Conservation (phyloP, 1,140 invertebrate genomes). For the Orchesella cincta region DNA sequence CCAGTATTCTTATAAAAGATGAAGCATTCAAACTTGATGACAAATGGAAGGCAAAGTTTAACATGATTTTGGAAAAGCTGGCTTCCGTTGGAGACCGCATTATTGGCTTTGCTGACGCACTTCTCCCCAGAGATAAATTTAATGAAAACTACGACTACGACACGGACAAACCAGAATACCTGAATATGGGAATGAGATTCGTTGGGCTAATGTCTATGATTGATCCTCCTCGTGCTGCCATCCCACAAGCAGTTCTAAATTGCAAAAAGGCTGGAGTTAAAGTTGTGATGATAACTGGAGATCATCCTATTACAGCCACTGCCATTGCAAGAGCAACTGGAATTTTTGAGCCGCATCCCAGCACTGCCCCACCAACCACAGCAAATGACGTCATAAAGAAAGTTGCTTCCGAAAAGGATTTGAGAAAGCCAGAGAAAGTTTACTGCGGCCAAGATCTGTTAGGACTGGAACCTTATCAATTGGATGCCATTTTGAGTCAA, state of each 20-base stretch:
- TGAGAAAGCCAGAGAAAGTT: slow-evolving; percentile 92
- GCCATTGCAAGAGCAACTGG: slow-evolving; percentile 70
- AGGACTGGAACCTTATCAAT: slow-evolving; percentile 83
- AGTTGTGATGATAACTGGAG: slow-evolving; percentile 59
- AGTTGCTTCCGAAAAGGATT: no score
- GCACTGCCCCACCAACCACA: background rate
- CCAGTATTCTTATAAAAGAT: slow-evolving; percentile 69
- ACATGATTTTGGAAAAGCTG: slow-evolving; percentile 73
- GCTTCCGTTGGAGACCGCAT: slow-evolving; percentile 84
- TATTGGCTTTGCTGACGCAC: slow-evolving; percentile 53
- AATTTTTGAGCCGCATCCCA: slow-evolving; percentile 58
- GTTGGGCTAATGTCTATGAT: slow-evolving; percentile 58
- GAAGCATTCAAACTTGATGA: slow-evolving; percentile 64
- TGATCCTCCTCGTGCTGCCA: slow-evolving; percentile 57
- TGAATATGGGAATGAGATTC: slow-evolving; percentile 55
- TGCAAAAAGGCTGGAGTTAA: slow-evolving; percentile 58
- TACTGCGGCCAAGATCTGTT: slow-evolving; percentile 92
- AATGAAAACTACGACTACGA: slow-evolving; percentile 54
- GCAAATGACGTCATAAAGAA: no score
- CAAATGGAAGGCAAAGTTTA: slow-evolving; percentile 65
- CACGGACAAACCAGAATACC: slow-evolving; percentile 56
- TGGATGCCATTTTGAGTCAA: slow-evolving; percentile 83
- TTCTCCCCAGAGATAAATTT: slow-evolving; percentile 55
- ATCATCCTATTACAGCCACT: slow-evolving; percentile 70
- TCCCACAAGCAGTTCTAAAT: slow-evolving; percentile 57